A percentile compares a stretch with the other conserved stretches of the same genome.
phyloP scores from a whole-genome alignment of 2,797 vertebrate genomes.

The Myotis planiceps region DNA sequence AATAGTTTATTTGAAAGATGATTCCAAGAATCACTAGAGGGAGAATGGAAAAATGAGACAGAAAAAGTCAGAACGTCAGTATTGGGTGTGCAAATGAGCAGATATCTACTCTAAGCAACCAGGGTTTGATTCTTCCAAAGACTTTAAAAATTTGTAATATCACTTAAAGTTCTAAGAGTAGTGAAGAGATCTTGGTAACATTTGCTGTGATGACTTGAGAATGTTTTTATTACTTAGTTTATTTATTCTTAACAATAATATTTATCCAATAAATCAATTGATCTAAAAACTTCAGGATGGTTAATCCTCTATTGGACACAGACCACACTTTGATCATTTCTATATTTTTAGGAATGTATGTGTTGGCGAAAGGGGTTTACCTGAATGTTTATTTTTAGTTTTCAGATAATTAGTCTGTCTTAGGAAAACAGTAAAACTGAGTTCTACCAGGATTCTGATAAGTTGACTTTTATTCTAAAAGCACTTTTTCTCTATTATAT shows the following conservation, averaged over 20 bases:
- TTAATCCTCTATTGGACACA: background rate
- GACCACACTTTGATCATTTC: background rate
- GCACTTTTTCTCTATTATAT: background rate
- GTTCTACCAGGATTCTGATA: background rate
- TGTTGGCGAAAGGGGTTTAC: background rate
- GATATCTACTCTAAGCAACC: background rate
- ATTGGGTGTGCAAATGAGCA: background rate
- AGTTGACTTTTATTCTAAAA: slow-evolving; percentile 5
- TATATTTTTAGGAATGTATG: background rate
- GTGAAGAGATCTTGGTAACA: background rate
- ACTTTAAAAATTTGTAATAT: background rate
- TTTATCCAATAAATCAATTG: background rate
- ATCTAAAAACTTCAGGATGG: background rate
- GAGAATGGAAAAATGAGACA: background rate
- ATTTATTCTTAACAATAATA: background rate
- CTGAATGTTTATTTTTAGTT: background rate
- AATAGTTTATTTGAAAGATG: background rate
- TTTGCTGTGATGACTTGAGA: background rate
- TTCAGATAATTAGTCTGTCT: background rate
- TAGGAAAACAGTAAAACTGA: background rate
- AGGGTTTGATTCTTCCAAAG: background rate
- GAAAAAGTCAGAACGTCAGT: background rate
- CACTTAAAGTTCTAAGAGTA: background rate
- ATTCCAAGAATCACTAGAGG: background rate
- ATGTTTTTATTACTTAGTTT: background rate